Conservation (phyloP, 2,888 invertebrate genomes). For the Perizoma flavofasciatum region DNA sequence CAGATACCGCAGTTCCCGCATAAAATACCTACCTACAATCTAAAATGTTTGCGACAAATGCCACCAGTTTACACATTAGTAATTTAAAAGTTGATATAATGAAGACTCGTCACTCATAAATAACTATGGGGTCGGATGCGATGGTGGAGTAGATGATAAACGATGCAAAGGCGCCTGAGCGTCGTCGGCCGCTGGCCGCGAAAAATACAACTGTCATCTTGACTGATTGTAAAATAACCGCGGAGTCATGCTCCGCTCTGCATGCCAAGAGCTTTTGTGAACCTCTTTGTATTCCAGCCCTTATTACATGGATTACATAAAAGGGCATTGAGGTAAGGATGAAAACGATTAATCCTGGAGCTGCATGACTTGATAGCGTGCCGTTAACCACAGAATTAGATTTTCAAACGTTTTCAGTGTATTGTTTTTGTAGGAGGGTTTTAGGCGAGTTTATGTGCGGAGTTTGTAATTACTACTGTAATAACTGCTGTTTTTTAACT, state of each 20-base stretch:
- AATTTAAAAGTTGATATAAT: slow-evolving; percentile 24
- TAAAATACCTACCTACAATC: slow-evolving; percentile 2
- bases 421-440: slow-evolving; percentile 24
- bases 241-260: slow-evolving; percentile 74
- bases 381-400: slow-evolving; percentile 27
- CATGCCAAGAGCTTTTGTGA: slow-evolving; percentile 74
- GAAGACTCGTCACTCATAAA: slow-evolving; percentile 61
- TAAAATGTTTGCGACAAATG: slow-evolving; percentile 3
- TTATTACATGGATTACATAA: slow-evolving; percentile 69
- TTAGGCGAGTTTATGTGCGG: slow-evolving; percentile 11
- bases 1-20: slow-evolving; percentile 15
- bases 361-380: slow-evolving; percentile 42
- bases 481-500: slow-evolving; percentile 4
- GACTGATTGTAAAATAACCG: slow-evolving; percentile 80
- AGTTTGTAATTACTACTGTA: slow-evolving; percentile 8
- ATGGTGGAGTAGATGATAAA: slow-evolving; percentile 75
- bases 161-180: slow-evolving; percentile 72
- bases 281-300: slow-evolving; percentile 65
- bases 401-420: slow-evolving; percentile 22
- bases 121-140: slow-evolving; percentile 67
- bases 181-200: slow-evolving; percentile 78
- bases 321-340: slow-evolving; percentile 53
- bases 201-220: slow-evolving; percentile 83
- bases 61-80: slow-evolving; percentile 8
- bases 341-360: slow-evolving; percentile 45